Base-by-base conservation (phyloP, 1,140 invertebrate genomes). In the Scaptomyza hsui region DNA sequence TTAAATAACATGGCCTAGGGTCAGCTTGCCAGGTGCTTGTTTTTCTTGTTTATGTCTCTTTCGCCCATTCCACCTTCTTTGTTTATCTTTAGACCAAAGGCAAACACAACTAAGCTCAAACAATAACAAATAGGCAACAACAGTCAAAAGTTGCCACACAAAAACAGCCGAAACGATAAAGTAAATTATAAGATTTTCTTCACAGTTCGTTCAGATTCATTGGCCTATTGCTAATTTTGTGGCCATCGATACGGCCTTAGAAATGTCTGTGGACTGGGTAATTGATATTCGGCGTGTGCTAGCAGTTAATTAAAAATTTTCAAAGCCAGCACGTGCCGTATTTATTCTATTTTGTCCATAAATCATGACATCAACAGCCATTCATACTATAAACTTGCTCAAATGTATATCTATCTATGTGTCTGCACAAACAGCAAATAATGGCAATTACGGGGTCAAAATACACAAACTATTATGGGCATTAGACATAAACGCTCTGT, bases 321-420 rank as follows among this genome's bases (percentile, higher is more conserved):
- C 60, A 78, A 49, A 72, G 53, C n/a, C n/a, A 10, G 56, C 81
- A 68, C 82, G 81, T 71, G 82, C 21, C 52, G 13, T 18, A 55
- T 16, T 16, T 55, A n/a, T 10, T 26, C 32, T 42, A 26, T 41
- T 41, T 55, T 41, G 51, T 29, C 42, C 39, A 85, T 85, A 88
- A 85, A 85, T 86, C 81, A 85, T 85, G 81, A 86, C 82, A 86
- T 88, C 73, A 88, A 60, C 82, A 86, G 81, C 29, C 10, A 13
- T n/a, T n/a, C n/a, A n/a, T n/a, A n/a, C n/a, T n/a, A n/a, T n/a
- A n/a, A n/a, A n/a, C n/a, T n/a, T n/a, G n/a, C n/a, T n/a, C 24
- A 55, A 52, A 37, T 68, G 35, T 18, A 52, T 5, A 18, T 29
- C 1, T 5, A 18, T 15, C 55, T 61, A 56, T 37, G 7, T 37